Base-by-base conservation (phyloP, 1,140 invertebrate species). In the Aporrectodea caliginosa region DNA sequence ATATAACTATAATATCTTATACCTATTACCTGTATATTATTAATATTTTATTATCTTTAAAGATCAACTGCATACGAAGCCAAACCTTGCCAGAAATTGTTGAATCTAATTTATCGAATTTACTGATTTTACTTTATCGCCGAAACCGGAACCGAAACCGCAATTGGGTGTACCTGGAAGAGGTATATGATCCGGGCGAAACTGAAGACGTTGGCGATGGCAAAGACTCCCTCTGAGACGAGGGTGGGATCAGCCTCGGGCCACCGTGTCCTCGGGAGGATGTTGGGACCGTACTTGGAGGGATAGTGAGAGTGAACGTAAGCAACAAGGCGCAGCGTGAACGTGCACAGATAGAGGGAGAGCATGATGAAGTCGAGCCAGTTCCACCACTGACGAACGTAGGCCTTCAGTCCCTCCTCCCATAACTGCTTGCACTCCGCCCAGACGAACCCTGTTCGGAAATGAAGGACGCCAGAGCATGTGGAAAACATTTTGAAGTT, bases 311-410 rank as follows among this genome's bases (percentile, higher is more conserved):
- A 78, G 35, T 85, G 85, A 30, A 86, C 75, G 74, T 84, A 88
- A 1, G 85, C 86, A 1, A 86, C 85, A 16, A 86, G 82, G 29
- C 89, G 81, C 1, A 90, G 83, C 2, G 88, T 86, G 78, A 90
- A 87, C 22, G 89, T 89, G 78, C 88, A 88, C 31, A 90, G 84
- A 83, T 90, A 90, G 12, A 90, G 85, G 22, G 88, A 89, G 16
- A 90, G 85, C 89, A 90, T 96, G 82, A 97, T 93, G 85, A 97
- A 98, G 87, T 98, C 97, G 1, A 98, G 93, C 82, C 98, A 95
- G 86, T 98, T 98, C 97, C 97, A 98, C 79, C 98, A 91, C 88
- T 98, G 96, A 73, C 92, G 92, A 35, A 96, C 90, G 85, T 98
- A 98, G 71, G 96, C 94, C 35, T 93, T 86, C 27, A 98, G 84